Conservation (phyloP, 2,888 invertebrate species). For the Yponomeuta sedellus region DNA sequence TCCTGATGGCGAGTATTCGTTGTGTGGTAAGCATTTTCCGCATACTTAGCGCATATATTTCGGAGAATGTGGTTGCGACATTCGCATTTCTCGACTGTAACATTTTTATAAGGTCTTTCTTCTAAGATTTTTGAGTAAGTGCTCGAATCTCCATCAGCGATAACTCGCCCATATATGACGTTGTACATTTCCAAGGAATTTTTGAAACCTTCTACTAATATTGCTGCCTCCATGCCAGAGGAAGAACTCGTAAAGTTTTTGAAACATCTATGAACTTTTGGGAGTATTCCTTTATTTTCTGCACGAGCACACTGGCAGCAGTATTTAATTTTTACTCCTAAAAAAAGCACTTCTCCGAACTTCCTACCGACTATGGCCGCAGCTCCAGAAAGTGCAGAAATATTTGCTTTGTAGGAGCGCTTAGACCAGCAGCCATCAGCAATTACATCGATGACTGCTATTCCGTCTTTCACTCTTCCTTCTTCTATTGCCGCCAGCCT, state of each 20-base stretch:
- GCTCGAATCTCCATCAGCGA: conserved; percentile 42
- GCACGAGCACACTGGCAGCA: conserved; percentile 31
- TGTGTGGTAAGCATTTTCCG: conserved; percentile 16
- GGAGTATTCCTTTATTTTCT: conserved; percentile 21
- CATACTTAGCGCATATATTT: not conserved
- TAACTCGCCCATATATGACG: conserved; percentile 30
- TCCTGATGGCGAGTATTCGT: conserved; percentile 17
- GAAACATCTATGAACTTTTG: conserved; percentile 31
- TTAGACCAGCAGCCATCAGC: conserved; percentile 17
- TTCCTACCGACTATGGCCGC: conserved; percentile 16
- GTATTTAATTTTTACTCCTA: conserved; percentile 35
- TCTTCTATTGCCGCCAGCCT: conserved; percentile 4
- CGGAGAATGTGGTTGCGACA: conserved; percentile 10
- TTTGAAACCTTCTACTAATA: conserved; percentile 35
- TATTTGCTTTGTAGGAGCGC: conserved; percentile 15
- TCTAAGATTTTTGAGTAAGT: conserved; percentile 35
- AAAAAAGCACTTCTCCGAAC: conserved; percentile 28
- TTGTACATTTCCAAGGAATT: conserved; percentile 30
- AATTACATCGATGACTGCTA: conserved; percentile 13
- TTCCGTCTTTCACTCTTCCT: conserved; percentile 11
- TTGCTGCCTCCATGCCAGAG: conserved; percentile 37
- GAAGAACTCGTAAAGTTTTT: conserved; percentile 37
- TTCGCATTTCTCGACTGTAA: conserved; percentile 9
- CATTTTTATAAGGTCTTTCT: conserved; percentile 26
- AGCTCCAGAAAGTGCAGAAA: conserved; percentile 16